A percentile compares a stretch with the other conserved stretches of the same genome.
phyloP scores from a whole-genome alignment of 2,888 invertebrate genomes.

The Calameuta idolon region DNA sequence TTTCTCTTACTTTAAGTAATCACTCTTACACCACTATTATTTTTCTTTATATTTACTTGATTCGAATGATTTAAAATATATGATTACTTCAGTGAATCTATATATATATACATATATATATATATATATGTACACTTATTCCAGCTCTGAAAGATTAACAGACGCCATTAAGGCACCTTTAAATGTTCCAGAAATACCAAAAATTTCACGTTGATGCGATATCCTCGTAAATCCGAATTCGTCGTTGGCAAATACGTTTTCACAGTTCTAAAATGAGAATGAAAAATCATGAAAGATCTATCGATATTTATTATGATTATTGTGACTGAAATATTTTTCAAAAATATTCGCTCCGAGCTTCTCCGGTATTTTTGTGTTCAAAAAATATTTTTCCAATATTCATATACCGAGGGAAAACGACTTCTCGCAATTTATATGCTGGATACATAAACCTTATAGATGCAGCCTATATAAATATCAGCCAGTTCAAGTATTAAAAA shows the following conservation, averaged over 20 bases:
- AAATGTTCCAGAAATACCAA: background rate
- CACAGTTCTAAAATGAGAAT: background rate
- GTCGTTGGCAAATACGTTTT: background rate
- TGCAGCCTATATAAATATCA: background rate
- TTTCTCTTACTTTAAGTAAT: background rate
- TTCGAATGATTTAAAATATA: background rate
- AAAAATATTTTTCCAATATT: background rate
- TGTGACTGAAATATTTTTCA: background rate
- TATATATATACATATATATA: too few species aligned
- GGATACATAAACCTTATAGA: background rate
- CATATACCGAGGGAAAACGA: background rate
- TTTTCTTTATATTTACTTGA: background rate
- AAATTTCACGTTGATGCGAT: background rate
- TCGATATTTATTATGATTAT: background rate
- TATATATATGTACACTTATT: too few species aligned
- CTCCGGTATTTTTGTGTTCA: background rate
- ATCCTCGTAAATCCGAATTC: background rate
- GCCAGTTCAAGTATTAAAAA: background rate
- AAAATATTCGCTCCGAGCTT: background rate
- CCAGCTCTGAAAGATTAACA: background rate
- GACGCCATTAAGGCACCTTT: background rate
- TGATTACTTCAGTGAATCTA: background rate
- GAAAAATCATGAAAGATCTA: background rate
- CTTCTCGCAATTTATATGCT: background rate
- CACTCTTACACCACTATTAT: background rate